A percentile compares a stretch with the other conserved stretches of the same genome.
Conservation (phyloP, 2,797 vertebrate genomes). For the Peromyscus aztecus region DNA sequence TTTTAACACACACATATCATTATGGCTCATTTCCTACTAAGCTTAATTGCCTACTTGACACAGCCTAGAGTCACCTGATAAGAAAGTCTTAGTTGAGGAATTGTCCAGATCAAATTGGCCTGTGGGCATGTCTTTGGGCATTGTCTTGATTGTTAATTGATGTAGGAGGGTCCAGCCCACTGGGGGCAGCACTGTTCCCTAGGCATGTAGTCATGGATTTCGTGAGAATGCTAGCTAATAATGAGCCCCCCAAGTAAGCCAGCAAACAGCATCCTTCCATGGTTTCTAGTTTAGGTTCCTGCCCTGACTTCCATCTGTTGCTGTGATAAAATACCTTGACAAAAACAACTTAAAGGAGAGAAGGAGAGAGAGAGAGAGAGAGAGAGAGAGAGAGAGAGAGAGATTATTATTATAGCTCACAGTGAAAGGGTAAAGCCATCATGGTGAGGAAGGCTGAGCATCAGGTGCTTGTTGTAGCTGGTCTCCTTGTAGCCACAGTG, state of each 20-base stretch:
- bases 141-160: not conserved
- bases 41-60: not conserved
- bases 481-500: not conserved
- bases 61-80: not conserved
- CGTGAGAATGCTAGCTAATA: not conserved
- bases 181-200: not conserved
- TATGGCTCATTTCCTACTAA: not conserved
- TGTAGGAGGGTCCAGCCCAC: not conserved
- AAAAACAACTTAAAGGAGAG: not conserved
- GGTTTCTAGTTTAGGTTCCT: not conserved
- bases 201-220: not conserved
- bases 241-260: not conserved
- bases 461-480: not conserved
- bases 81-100: not conserved
- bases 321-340: not conserved
- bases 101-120: not conserved
- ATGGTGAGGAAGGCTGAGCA: not conserved
- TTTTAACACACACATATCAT: not conserved
- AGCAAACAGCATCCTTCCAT: not conserved
- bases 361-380: not conserved
- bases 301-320: not conserved
- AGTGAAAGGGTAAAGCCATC: not conserved
- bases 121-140: not conserved
- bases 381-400: not conserved
- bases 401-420: not conserved